These are phyloP conservation scores for Drosophila melanosoma DNA, from an alignment of 2,888 invertebrate genomes.

Conservation along the genomic window DNA sequence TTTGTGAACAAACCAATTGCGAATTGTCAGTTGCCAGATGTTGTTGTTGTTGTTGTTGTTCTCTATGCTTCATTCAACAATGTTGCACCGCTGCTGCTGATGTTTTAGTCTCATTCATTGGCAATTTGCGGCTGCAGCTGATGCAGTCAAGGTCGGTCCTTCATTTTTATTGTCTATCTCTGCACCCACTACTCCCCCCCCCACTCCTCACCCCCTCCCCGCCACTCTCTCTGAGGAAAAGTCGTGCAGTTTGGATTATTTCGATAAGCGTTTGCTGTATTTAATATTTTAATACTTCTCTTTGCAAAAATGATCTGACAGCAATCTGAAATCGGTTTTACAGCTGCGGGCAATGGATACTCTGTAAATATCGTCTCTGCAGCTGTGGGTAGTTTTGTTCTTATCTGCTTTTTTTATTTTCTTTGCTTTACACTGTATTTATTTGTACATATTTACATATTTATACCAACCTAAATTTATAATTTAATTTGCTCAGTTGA, in stretches of 20 bases:
- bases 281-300: background rate
- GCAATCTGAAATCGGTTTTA: slow-evolving; percentile 29
- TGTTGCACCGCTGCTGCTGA: slow-evolving; percentile 45
- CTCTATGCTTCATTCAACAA: slow-evolving; percentile 71
- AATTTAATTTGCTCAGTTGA: background rate
- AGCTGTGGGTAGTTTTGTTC: background rate
- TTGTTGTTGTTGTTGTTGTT: slow-evolving; percentile 13
- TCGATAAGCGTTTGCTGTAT: slow-evolving; percentile 55
- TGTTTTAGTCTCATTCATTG: slow-evolving; percentile 40
- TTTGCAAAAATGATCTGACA: slow-evolving; percentile 50
- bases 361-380: slow-evolving; percentile 9
- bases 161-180: slow-evolving; percentile 25
- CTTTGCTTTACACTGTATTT: background rate
- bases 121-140: slow-evolving; percentile 34
- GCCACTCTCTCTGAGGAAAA: slow-evolving; percentile 15
- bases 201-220: background rate
- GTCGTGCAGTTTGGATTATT: slow-evolving; percentile 64
- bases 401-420: background rate
- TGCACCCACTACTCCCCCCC: background rate
- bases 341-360: slow-evolving; percentile 21
- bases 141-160: slow-evolving; percentile 72
- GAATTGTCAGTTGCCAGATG: slow-evolving; percentile 41
- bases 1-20: slow-evolving; percentile 31
- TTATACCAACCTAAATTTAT: background rate
- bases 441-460: background rate